Evolutionary conservation across 2,797 vertebrate genomes (phyloP).

Genomic region (Tangara arthus): DNA sequence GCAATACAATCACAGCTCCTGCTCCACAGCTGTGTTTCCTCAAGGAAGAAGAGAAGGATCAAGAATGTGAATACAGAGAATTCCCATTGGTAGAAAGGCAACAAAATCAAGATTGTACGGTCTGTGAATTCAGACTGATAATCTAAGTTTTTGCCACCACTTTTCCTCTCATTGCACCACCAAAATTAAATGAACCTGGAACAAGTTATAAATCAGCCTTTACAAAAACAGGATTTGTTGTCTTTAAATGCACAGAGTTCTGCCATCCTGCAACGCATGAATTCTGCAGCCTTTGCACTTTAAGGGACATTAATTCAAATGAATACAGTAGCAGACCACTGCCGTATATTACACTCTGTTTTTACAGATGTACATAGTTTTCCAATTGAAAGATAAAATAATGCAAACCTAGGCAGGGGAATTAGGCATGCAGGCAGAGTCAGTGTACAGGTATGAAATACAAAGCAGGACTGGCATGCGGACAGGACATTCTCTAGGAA

Average conservation of each 20-base stretch:
- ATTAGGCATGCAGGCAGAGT: background rate
- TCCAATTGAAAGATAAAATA: conserved; percentile 38
- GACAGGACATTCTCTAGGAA: background rate
- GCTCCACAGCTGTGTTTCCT: conserved; percentile 56
- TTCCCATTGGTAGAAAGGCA: conserved; percentile 23
- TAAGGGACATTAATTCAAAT: conserved; percentile 55
- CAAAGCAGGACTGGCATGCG: background rate
- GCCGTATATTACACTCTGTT: conserved; percentile 38
- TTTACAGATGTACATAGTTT: conserved; percentile 60
- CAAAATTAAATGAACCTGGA: background rate
- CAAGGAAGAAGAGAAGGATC: conserved; percentile 31
- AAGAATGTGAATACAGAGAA: background rate
- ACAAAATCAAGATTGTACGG: background rate
- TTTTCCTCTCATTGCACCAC: background rate
- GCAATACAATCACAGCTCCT: background rate
- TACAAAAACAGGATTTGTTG: background rate
- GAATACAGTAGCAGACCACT: conserved; percentile 9
- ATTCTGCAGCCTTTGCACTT: conserved; percentile 30
- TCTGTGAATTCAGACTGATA: background rate
- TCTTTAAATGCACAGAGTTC: background rate
- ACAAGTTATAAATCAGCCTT: background rate
- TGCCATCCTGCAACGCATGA: background rate
- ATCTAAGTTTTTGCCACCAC: background rate
- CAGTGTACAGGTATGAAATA: background rate
- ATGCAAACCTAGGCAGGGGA: background rate